Evolutionary conservation across 2,113 vertebrate genomes (phyloP), one percentile per base, ranked within the genome.

Genomic region (Ploceus nigricollis): DNA sequence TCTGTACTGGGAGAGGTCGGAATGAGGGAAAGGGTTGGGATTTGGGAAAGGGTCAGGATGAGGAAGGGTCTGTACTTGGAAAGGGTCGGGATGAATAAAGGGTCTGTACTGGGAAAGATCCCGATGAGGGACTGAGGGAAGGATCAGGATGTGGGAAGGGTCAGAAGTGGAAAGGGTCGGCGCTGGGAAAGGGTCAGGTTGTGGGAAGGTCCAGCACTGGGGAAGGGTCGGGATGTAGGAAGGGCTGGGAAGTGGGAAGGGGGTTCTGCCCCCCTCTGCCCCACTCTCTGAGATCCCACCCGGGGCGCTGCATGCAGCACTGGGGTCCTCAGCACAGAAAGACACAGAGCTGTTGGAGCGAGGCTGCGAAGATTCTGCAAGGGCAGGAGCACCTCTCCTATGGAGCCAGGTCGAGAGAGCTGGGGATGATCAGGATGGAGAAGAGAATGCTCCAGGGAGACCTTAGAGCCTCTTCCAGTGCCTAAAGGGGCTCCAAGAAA

Each of bases 221-320:
- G n/a, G 61, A 35, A 39, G 9, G 45, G 25, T 50, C 18, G 7
- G 30, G 18, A 12, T 10, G 6, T 8, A 3, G 24, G 27, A 45
- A 25, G 25, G 24, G 12, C 7, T 1, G 3, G 28, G 48, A 53
- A 44, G 7, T 6, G 51, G n/a, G 23, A 13, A 15, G 9, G 14
- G 44, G 21, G 1, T 4, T 50, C 45, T 76, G n/a, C 20, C 13
- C 44, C 27, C 1, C 28, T n/a, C 23, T 69, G 44, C 50, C n/a
- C 35, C 30, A 6, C 30, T 35, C 37, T 50, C 31, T 50, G 35
- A 50, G 82, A 25, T 14, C 13, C 71, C 37, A 20, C 15, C 40
- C 7, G 18, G 22, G 33, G 17, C 1, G 0, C 48, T 45, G 50
- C 28, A 5, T 7, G 28, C 82, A 24, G 39, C 8, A 0, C 73